Evolutionary conservation across 1,140 invertebrate species (phyloP).

Genomic region (Drosophila pandora): DNA sequence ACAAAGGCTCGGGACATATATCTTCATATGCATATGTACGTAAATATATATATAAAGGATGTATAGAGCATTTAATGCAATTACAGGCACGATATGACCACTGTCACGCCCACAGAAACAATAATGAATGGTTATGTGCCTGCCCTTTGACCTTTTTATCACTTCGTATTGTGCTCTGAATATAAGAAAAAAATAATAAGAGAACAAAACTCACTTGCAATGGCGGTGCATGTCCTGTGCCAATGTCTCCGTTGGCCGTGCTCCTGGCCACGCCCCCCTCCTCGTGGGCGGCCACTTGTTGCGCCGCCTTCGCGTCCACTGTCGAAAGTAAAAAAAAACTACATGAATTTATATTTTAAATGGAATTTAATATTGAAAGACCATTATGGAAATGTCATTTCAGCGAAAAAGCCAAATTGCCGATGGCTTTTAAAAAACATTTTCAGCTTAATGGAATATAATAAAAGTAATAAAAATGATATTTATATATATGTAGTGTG

Average conservation of each 20-base stretch:
- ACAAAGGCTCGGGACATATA: constrained; percentile 21
- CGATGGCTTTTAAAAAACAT: constrained; percentile 33
- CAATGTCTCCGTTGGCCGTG: constrained; percentile 87
- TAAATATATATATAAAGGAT: constrained; percentile 16
- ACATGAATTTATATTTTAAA: constrained; percentile 2
- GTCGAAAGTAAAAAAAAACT: constrained; percentile 14
- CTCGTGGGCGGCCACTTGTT: constrained; percentile 71
- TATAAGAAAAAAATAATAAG: neutral
- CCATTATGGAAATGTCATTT: neutral
- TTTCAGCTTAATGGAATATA: constrained; percentile 42
- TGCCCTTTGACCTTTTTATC: constrained; percentile 5
- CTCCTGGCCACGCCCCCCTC: constrained; percentile 40
- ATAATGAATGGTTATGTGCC: constrained; percentile 24
- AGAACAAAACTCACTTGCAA: constrained; percentile 85
- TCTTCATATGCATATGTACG: neutral
- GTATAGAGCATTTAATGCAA: constrained; percentile 68
- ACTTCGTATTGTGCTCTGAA: neutral
- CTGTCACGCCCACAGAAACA: constrained; percentile 31
- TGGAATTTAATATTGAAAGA: constrained; percentile 8
- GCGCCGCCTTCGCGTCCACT: constrained; percentile 74
- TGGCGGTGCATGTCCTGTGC: constrained; percentile 85
- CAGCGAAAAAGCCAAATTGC: constrained; percentile 9
- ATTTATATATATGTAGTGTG: neutral
- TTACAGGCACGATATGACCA: constrained; percentile 58
- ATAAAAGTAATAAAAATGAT: constrained; percentile 29